Base-by-base conservation (phyloP, 2,888 invertebrate species). In the Caenorhabditis sp. region DNA sequence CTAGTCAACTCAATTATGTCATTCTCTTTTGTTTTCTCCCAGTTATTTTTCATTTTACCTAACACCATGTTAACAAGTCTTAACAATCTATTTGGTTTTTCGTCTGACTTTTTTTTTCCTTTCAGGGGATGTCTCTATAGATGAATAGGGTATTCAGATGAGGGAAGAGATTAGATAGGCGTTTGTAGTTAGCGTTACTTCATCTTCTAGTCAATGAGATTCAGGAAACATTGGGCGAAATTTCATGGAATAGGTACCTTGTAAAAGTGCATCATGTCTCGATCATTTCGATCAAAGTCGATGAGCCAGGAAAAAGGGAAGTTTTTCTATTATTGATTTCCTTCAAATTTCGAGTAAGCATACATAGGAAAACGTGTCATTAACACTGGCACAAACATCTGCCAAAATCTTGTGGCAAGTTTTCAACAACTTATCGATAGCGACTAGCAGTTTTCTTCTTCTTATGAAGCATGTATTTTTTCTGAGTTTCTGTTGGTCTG, bases 131-230 rank as follows among this genome's bases (percentile, higher is more conserved):
- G 44, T 63, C 63, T n/a, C n/a, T 41, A 44, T n/a, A 24, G 47
- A 47, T 19, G 19, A n/a, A 19, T 28, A 64, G 26, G 54, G n/a
- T n/a, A n/a, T n/a, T n/a, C n/a, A n/a, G 24, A 24, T 19, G 10
- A 19, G 0, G 19, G 47, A 19, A 44, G 35, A 38, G 68, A 66
- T 66, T 58, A 66, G 35, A 59, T 54, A 47, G 19, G n/a, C n/a
- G n/a, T 54, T 54, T 54, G 68, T 59, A 74, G 51, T 74, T 64
- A 44, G 54, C 24, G 38, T 54, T 22, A 64, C 14, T 74, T 38
- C 51, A 49, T 59, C 41, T 59, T 28, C 14, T 10, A 24, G 51
- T 28, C 7, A 59, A 56, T 24, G 28, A n/a, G 4, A n/a, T n/a
- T 56, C 28, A 56, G 49, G 49, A n/a, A 49, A 19, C 19, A 7